Base-by-base conservation (phyloP, 2,113 vertebrate species). In the Peucedramus taeniatus region DNA sequence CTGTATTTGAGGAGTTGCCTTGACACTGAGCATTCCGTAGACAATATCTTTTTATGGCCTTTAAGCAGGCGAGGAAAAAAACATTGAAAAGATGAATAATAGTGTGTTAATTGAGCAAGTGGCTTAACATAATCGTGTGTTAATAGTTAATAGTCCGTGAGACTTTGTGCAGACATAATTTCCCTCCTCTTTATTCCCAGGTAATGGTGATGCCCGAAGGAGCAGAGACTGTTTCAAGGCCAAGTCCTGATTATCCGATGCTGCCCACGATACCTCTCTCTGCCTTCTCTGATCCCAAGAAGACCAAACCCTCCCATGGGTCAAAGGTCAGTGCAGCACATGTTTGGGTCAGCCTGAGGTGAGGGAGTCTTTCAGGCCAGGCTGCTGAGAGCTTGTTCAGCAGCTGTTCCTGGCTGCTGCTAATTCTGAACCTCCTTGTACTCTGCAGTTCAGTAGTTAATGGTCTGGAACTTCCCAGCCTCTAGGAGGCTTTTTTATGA, bases 241-340 rank as follows among this genome's bases (percentile, higher is more conserved):
- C 99, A 63, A 99, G 99, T 95, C 99, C 99, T 0, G 99, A 99
- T 97, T 99, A 99, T 96, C 99, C 99, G 0, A 99, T 99, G 98
- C 98, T 99, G 83, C 99, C 99, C 97, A 99, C 99, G 87, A 99
- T 99, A 97, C 99, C 99, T 39, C 99, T 99, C 47, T 99, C 99
- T 89, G 99, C 99, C 96, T 99, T 99, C 97, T 99, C 99, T 56
- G 99, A 99, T 97, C 99, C 99, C 96, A 99, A 99, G 98, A 99
- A 99, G 97, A 99, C 98, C 96, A 99, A 99, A 97, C 98, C 98
- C 7, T 98, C 99, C 92, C 99, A 99, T 61, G 98, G 98, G 87
- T 99, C 99, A 97, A 99, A 99, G 99, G 99, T 99, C 93, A 96
- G 99, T 97, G 95, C 85, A 89, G 80, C 40, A 45, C 83, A 77